Percentiles rank a stretch among this genome's conserved stretches.
Evolutionary conservation across 1,140 invertebrate genomes (phyloP).

Genomic region (Geopemphigus sp.): DNA sequence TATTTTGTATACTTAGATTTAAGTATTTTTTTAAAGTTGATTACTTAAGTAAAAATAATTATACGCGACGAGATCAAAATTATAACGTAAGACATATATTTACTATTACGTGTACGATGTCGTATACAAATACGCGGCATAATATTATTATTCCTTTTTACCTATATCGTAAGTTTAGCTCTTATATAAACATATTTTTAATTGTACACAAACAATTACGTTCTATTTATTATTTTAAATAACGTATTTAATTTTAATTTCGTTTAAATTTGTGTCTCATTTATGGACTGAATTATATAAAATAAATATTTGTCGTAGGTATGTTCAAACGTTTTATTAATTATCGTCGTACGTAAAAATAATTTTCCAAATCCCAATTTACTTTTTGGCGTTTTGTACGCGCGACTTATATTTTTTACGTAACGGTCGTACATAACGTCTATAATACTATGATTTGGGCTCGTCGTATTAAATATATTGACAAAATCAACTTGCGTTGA

Average conservation of each 20-base stretch:
- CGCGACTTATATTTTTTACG: too few species aligned
- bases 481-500: too few species aligned
- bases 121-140: not conserved
- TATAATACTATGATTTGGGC: too few species aligned
- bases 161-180: not conserved
- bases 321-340: not conserved
- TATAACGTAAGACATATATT: conserved; percentile 21
- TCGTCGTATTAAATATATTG: too few species aligned
- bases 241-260: conserved; percentile 2
- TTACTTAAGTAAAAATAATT: not conserved
- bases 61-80: conserved; percentile 31
- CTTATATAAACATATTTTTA: conserved; percentile 1
- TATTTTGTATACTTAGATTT: not conserved
- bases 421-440: too few species aligned
- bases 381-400: too few species aligned
- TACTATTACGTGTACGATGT: not conserved
- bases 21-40: not conserved
- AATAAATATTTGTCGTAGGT: not conserved
- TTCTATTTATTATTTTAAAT: not conserved
- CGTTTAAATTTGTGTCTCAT: not conserved
- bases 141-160: not conserved
- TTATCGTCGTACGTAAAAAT: not conserved
- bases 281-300: conserved; percentile 11
- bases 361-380: too few species aligned
- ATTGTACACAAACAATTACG: not conserved